phyloP scores from a whole-genome alignment of 2,888 invertebrate genomes.

The Ectemnius cavifrons region DNA sequence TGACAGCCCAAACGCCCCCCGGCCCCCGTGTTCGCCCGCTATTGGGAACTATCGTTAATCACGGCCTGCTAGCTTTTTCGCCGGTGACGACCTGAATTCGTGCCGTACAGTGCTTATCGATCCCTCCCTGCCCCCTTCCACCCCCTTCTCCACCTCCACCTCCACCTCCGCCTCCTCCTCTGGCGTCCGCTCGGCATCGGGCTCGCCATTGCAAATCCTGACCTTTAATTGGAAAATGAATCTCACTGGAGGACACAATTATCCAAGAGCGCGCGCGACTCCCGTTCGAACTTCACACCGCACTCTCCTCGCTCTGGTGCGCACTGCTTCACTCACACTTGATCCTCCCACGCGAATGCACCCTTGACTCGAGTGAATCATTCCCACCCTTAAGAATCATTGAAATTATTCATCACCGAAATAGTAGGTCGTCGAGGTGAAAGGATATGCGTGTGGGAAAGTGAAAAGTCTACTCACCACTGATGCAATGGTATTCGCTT shows the following conservation, averaged over 20 bases:
- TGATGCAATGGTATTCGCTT: not conserved
- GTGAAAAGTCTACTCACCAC: too few relatives aligned
- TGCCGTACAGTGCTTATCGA: conserved; percentile 35
- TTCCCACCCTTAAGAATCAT: too few relatives aligned
- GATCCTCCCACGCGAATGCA: not conserved
- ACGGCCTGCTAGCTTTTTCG: conserved; percentile 47
- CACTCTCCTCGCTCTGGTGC: conserved; percentile 37
- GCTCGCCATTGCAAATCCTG: conserved; percentile 52
- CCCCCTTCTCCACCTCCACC: too few relatives aligned
- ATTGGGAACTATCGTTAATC: conserved; percentile 44
- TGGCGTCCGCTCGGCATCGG: conserved; percentile 2
- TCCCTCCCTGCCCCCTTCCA: conserved; percentile 11
- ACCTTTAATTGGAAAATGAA: conserved; percentile 61
- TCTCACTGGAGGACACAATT: conserved; percentile 51
- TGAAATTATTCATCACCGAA: too few relatives aligned
- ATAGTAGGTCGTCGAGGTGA: too few relatives aligned
- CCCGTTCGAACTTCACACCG: conserved; percentile 24
- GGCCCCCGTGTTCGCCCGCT: conserved; percentile 20
- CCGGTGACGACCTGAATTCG: conserved; percentile 49
- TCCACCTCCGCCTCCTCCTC: too few relatives aligned
- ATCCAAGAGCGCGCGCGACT: conserved; percentile 44
- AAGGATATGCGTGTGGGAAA: too few relatives aligned
- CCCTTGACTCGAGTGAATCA: too few relatives aligned
- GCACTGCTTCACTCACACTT: not conserved
- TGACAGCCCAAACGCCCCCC: conserved; percentile 32